Percentiles rank a stretch among this genome's conserved stretches.
Conservation (phyloP, 2,113 vertebrate species). For the Dasyprocta punctata region DNA sequence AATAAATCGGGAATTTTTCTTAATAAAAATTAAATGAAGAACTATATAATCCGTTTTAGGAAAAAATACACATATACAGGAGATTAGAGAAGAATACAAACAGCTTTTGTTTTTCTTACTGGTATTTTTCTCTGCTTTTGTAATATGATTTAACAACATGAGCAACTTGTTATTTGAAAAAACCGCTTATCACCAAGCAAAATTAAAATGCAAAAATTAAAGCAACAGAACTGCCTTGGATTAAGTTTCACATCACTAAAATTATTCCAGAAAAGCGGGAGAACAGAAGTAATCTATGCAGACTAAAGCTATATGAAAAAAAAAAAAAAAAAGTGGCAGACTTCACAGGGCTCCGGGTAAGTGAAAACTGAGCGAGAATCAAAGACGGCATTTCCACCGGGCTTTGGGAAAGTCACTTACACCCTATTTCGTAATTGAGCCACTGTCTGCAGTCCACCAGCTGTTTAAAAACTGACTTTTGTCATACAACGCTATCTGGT, state of each 20-base stretch:
- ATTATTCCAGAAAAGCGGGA: background rate
- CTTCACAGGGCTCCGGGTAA: background rate
- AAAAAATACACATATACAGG: background rate
- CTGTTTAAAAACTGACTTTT: background rate
- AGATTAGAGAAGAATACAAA: slow-evolving; percentile 5
- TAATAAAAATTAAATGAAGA: slow-evolving; percentile 33
- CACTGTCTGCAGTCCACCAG: background rate
- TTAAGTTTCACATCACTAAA: slow-evolving; percentile 47
- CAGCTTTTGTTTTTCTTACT: background rate
- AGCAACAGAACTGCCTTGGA: background rate
- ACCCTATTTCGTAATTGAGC: background rate
- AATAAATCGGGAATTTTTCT: background rate
- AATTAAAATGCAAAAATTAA: background rate
- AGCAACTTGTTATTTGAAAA: background rate
- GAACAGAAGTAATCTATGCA: background rate
- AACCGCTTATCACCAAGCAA: background rate
- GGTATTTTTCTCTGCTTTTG: background rate
- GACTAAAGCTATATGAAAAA: background rate
- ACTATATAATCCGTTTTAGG: background rate
- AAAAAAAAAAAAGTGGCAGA: background rate
- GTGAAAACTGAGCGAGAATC: background rate
- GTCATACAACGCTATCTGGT: background rate
- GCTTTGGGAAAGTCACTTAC: background rate
- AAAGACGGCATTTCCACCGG: background rate
- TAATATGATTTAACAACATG: slow-evolving; percentile 5